These are phyloP conservation scores for Zoroaster sp. DNA, from an alignment of 53 echinoderm and acorn worm genomes.

Conservation along the genomic window DNA sequence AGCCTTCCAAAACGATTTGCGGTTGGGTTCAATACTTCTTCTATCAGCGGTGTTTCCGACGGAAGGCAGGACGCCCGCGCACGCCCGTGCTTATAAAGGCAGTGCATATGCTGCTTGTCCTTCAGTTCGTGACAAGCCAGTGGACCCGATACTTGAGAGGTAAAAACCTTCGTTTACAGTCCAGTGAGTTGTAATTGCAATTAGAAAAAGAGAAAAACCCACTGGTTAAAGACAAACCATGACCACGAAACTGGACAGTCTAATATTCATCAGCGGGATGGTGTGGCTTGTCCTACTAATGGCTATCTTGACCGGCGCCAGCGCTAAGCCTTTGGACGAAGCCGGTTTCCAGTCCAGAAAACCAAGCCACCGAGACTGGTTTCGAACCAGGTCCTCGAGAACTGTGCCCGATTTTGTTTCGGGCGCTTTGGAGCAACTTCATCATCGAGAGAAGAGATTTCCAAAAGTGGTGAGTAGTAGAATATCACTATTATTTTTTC, in stretches of 20 bases:
- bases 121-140: constrained; percentile 18
- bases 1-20: not conserved
- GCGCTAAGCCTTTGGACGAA: constrained; percentile 14
- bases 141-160: not conserved
- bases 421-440: constrained; percentile 43
- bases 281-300: constrained; percentile 15
- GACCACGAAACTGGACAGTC: constrained; percentile 33
- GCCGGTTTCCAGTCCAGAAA: not conserved
- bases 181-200: not conserved
- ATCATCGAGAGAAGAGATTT: constrained; percentile 58
- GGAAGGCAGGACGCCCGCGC: constrained; percentile 62
- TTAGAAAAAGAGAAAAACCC: not conserved
- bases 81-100: constrained; percentile 29
- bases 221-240: not conserved
- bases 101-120: not conserved
- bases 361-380: not conserved
- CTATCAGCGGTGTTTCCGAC: constrained; percentile 18
- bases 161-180: constrained; percentile 4
- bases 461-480: constrained; percentile 59
- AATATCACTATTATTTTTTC: not conserved
- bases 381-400: not conserved
- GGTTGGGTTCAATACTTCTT: not conserved
- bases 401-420: constrained; percentile 38
- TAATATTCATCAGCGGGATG: not conserved
- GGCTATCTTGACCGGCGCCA: constrained; percentile 1